These are phyloP conservation scores for Ennomos fuscantarius DNA, from an alignment of 2,888 invertebrate genomes.

Conservation along the genomic window DNA sequence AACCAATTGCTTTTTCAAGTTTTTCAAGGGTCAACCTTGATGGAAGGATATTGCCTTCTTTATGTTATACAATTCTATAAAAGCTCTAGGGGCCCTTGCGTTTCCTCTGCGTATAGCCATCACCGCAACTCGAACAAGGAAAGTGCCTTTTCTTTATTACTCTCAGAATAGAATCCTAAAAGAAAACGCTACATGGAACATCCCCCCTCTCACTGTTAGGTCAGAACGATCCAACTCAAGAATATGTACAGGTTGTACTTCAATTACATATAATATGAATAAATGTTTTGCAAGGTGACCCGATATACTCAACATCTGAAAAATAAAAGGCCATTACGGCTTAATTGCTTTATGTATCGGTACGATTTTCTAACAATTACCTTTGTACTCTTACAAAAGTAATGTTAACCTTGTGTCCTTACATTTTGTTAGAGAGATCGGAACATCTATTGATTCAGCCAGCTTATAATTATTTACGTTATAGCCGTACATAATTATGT, in stretches of 20 bases:
- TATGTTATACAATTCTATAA: constrained; percentile 34
- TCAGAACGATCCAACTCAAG: constrained; percentile 42
- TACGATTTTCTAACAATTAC: no score
- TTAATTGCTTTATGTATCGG: no score
- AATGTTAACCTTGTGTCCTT: no score
- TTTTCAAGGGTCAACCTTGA: constrained; percentile 14
- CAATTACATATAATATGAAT: no score
- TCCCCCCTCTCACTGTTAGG: constrained; percentile 28
- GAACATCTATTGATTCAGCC: no score
- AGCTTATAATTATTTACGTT: no score
- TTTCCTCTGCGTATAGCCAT: constrained; percentile 26
- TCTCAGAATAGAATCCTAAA: constrained; percentile 39
- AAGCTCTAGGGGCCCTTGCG: constrained; percentile 27
- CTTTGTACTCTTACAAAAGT: no score
- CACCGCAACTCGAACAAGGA: constrained; percentile 36
- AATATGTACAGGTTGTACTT: constrained; percentile 15
- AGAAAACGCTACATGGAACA: constrained; percentile 39
- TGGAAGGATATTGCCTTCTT: constrained; percentile 8
- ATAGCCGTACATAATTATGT: no score
- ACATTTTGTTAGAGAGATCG: no score
- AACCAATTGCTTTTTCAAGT: neutral
- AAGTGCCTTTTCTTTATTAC: constrained; percentile 41
- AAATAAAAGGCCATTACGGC: no score
- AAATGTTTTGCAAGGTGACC: no score
- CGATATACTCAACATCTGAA: no score